Percentiles rank a stretch among this genome's conserved stretches.
Conservation (phyloP, 2,888 invertebrate species). For the Nasonovia ribisnigri region DNA sequence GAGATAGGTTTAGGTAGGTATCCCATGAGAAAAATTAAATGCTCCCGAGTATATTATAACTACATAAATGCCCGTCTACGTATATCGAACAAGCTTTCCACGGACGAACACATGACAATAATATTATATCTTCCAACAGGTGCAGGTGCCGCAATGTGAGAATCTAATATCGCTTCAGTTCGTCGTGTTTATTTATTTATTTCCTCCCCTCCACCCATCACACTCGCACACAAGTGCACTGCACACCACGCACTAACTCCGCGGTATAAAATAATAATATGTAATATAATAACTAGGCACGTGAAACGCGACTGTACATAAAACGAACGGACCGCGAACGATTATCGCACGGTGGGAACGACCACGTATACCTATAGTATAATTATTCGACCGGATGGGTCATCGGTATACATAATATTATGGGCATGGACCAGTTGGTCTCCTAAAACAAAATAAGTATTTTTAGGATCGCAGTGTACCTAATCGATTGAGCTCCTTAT, state of each 20-base stretch:
- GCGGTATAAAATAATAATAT: background rate
- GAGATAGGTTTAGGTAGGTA: background rate
- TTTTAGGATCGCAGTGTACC: background rate
- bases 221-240: background rate
- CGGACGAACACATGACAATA: slow-evolving; percentile 32
- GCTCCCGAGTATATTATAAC: background rate
- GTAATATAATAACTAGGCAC: background rate
- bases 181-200: slow-evolving; percentile 20
- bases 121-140: slow-evolving; percentile 40
- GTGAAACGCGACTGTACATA: background rate
- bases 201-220: background rate
- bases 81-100: slow-evolving; percentile 2
- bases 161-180: slow-evolving; percentile 3
- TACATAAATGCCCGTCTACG: background rate
- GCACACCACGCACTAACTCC: background rate
- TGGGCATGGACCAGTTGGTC: background rate
- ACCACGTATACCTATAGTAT: background rate
- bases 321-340: background rate
- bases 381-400: background rate
- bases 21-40: slow-evolving; percentile 40
- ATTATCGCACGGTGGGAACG: background rate
- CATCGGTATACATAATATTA: background rate
- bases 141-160: slow-evolving; percentile 28
- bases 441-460: background rate
- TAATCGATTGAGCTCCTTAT: background rate